A percentile compares a stretch with the other conserved stretches of the same genome.
phyloP scores from a whole-genome alignment of 2,797 vertebrate species.

The Pitangus sulphuratus region DNA sequence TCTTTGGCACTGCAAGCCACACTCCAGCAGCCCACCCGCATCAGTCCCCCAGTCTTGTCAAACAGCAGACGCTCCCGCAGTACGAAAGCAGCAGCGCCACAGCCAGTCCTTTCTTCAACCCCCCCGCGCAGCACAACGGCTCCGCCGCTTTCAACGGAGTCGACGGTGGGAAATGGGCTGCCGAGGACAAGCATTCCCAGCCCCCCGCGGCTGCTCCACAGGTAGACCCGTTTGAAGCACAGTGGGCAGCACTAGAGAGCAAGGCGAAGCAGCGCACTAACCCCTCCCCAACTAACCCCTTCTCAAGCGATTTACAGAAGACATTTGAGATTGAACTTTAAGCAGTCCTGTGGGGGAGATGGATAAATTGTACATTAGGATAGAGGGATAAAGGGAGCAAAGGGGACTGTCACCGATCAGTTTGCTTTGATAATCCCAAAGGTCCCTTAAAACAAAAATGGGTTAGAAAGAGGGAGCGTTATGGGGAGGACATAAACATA shows the following conservation, averaged over 20 bases:
- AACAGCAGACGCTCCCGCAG: constrained; percentile 75
- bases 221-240: constrained; percentile 93
- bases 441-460: constrained; percentile 49
- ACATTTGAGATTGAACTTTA: constrained; percentile 99
- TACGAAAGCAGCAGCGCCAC: constrained; percentile 74
- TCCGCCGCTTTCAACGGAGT: constrained; percentile 81
- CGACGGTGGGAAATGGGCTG: constrained; percentile 64
- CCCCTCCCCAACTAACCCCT: constrained; percentile 97
- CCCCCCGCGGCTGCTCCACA: constrained; percentile 63
- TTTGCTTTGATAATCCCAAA: constrained; percentile 71
- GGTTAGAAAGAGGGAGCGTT: constrained; percentile 37
- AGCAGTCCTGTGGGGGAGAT: neutral
- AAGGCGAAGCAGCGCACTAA: constrained; percentile 90
- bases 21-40: constrained; percentile 78
- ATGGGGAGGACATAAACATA: neutral
- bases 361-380: constrained; percentile 37
- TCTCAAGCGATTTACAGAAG: constrained; percentile 97
- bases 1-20: constrained; percentile 91
- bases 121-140: constrained; percentile 84
- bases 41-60: constrained; percentile 76
- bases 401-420: constrained; percentile 50
- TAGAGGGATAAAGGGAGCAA: constrained; percentile 62
- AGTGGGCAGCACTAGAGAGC: constrained; percentile 94
- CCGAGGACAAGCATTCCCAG: constrained; percentile 74
- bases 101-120: constrained; percentile 74